Base-by-base conservation (phyloP, 2,888 invertebrate genomes). In the Thera britannica region DNA sequence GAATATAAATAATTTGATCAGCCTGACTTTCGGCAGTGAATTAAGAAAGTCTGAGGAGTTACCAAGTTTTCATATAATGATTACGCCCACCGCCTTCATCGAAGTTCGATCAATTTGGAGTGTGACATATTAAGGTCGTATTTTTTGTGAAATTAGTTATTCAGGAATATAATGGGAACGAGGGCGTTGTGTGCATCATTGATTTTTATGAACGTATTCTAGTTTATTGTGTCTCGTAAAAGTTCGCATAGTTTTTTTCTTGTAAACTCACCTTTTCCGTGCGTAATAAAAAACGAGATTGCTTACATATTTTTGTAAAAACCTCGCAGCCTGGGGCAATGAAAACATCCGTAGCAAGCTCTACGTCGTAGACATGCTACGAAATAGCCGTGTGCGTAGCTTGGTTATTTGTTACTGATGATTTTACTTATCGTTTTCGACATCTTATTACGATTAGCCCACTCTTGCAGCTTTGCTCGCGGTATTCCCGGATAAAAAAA, bases 1-100 rank as follows among this genome's bases (percentile, higher is more conserved):
- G 86, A 86, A 88, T 85, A 83, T 79, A 80, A 84, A 88, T 84
- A 81, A 85, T 83, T 77, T 76, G 65, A 82, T 83, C 80, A 80
- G 70, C 35, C 51, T 59, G 70, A 36, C 51, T 59, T 52, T 56
- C 55, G 49, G 23, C 12, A 65, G 58, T 68, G 38, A 58, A 58
- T 68, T 65, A 65, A 49, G 54, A 65, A 60, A 68, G 63, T 63
- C 61, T 63, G 62, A 56, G 49, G 23, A 62, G 60, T 48, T 23
- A 58, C 66, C 71, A 46, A 67, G 72, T 67, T 68, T 46, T 55
- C 68, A 69, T 64, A 64, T 67, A 63, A 60, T 58, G 68, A 70
- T 54, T 46, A 63, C 65, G 62, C 59, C 70, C 46, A 68, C 67
- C 4, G 52, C 51, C 51, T 44, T 48, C 12, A 46, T 60, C n/a